Conservation (phyloP, 2,888 invertebrate species). For the Psylliodes chrysocephalus region DNA sequence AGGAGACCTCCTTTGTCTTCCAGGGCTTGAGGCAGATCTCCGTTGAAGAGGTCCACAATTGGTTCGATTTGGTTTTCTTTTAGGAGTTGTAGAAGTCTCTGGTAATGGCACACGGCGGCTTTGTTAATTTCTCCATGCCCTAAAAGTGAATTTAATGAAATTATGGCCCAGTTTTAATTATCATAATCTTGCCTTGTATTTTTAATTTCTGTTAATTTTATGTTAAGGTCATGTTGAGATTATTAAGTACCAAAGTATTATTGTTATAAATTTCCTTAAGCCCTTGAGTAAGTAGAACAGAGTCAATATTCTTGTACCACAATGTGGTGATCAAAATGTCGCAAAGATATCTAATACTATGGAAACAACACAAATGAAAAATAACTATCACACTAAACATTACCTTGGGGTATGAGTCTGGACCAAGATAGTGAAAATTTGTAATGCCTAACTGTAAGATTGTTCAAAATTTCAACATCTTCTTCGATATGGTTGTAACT, state of each 20-base stretch:
- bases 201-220: no score
- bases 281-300: no score
- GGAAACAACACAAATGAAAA: no score
- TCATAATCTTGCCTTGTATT: no score
- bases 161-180: no score
- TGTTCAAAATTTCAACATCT: slow-evolving; percentile 16
- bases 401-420: neutral
- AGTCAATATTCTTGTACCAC: no score
- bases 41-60: slow-evolving; percentile 23
- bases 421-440: slow-evolving; percentile 13
- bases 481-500: slow-evolving; percentile 9
- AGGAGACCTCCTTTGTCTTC: slow-evolving; percentile 31
- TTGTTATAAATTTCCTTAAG: no score
- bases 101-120: neutral
- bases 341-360: no score
- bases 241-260: no score
- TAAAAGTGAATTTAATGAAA: neutral
- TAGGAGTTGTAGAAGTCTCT: neutral
- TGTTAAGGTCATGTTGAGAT: no score
- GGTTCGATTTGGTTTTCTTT: slow-evolving; percentile 26
- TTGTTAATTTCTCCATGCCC: neutral
- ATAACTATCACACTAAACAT: no score
- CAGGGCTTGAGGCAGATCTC: slow-evolving; percentile 29
- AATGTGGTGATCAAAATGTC: no score
- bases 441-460: slow-evolving; percentile 14